Conservation (phyloP, 2,888 invertebrate species). For the Silvanus unidentatus region DNA sequence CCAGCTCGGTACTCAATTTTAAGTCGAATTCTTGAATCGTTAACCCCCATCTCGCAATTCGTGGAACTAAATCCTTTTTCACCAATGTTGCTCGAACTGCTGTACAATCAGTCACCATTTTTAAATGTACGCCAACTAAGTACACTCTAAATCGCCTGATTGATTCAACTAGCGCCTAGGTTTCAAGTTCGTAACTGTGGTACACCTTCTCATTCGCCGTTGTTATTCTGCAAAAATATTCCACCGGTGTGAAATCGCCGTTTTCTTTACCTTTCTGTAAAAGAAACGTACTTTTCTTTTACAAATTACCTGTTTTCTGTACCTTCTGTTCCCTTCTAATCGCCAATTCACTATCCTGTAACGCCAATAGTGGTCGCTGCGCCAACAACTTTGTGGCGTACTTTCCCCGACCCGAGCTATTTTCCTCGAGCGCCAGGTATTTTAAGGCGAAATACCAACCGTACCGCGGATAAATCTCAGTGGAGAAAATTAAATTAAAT, state of each 20-base stretch:
- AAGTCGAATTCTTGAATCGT: conserved; percentile 21
- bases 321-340: conserved; percentile 23
- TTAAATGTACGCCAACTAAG: conserved; percentile 19
- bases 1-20: conserved; percentile 14
- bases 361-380: conserved; percentile 19
- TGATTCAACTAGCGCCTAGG: conserved; percentile 21
- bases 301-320: too few species aligned
- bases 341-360: conserved; percentile 20
- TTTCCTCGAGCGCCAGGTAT: too few species aligned
- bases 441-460: too few species aligned
- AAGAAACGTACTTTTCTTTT: too few species aligned
- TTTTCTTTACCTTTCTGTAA: too few species aligned
- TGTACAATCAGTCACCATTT: conserved; percentile 21
- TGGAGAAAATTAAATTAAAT: too few species aligned
- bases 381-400: conserved; percentile 8
- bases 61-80: conserved; percentile 22
- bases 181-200: conserved; percentile 23
- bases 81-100: conserved; percentile 18
- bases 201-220: conserved; percentile 26
- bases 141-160: conserved; percentile 19
- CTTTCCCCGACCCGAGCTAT: too few species aligned
- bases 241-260: conserved; percentile 17
- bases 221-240: conserved; percentile 30
- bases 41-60: conserved; percentile 23
- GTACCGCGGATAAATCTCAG: too few species aligned